These are phyloP conservation scores for Selene dorsalis DNA, from an alignment of 2,797 vertebrate species.

Conservation along the genomic window DNA sequence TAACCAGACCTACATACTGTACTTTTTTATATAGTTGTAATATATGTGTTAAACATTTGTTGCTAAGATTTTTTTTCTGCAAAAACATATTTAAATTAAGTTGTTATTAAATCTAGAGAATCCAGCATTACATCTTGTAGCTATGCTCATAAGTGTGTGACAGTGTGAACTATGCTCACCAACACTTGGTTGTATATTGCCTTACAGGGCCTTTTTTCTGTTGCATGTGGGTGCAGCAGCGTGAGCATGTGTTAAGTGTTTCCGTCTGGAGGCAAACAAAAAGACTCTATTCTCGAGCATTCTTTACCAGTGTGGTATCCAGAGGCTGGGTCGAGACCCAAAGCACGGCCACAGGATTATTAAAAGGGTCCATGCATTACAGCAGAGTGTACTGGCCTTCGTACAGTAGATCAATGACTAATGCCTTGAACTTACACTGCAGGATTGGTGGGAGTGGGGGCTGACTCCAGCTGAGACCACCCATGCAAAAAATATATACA, in stretches of 20 bases:
- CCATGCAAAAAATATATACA: conserved; percentile 44
- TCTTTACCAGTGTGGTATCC: conserved; percentile 67
- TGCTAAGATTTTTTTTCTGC: not conserved
- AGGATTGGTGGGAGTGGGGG: not conserved
- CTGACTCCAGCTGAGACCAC: conserved; percentile 57
- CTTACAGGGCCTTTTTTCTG: conserved; percentile 59
- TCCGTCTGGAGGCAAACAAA: conserved; percentile 75
- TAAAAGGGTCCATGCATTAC: conserved; percentile 42
- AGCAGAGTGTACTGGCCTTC: conserved; percentile 7
- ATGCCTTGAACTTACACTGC: conserved; percentile 39
- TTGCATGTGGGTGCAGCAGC: conserved; percentile 65
- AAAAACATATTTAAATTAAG: not conserved
- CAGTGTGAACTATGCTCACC: conserved; percentile 49
- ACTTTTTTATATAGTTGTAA: not conserved
- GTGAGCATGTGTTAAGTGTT: conserved; percentile 74
- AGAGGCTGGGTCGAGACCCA: conserved; percentile 64
- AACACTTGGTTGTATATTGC: conserved; percentile 47
- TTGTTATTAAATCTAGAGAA: conserved; percentile 34
- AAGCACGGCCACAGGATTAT: conserved; percentile 55
- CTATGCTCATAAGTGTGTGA: conserved; percentile 55
- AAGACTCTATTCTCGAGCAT: conserved; percentile 72
- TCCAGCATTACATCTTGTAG: conserved; percentile 40
- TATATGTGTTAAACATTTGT: conserved; percentile 8
- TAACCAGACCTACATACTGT: not conserved
- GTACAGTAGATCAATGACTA: conserved; percentile 41